Percentiles rank a stretch among this genome's conserved stretches.
phyloP scores from a whole-genome alignment of 2,888 invertebrate genomes.

The Orchesellides sinensis region DNA sequence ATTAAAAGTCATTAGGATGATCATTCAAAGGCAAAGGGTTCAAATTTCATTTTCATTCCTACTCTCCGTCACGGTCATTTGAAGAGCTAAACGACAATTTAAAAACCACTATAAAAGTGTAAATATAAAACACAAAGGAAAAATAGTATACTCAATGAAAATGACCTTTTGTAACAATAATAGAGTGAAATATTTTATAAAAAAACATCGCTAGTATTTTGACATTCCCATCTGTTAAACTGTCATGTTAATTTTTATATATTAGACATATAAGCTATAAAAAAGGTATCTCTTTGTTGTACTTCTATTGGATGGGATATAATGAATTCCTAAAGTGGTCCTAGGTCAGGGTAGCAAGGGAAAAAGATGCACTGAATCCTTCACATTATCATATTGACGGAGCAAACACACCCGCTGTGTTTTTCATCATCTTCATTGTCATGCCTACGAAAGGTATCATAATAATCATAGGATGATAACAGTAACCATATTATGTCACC shows the following conservation, averaged over 20 bases:
- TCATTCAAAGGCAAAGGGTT: constrained; percentile 2
- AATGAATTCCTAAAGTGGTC: constrained; percentile 42
- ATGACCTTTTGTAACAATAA: background rate
- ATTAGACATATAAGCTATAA: background rate
- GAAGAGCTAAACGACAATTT: background rate
- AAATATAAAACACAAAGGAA: background rate
- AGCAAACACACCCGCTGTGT: constrained; percentile 69
- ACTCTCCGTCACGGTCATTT: background rate
- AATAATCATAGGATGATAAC: constrained; percentile 51
- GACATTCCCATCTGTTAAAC: constrained; percentile 20
- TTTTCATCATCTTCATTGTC: constrained; percentile 73
- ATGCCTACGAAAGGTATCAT: constrained; percentile 31
- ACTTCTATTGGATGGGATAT: constrained; percentile 52
- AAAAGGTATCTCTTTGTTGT: background rate
- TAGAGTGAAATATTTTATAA: constrained; percentile 28
- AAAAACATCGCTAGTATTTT: constrained; percentile 19
- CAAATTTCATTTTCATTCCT: background rate
- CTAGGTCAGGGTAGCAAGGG: constrained; percentile 70
- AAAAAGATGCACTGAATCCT: constrained; percentile 16
- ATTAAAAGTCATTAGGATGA: background rate
- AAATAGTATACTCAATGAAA: background rate
- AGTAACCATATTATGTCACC: constrained; percentile 32
- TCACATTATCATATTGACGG: no score
- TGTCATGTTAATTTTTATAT: constrained; percentile 40
- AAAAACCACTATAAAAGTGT: background rate